Evolutionary conservation across 2,888 invertebrate species (phyloP), one percentile per base, ranked within the genome.

Genomic region (Epirrhoe tristata): DNA sequence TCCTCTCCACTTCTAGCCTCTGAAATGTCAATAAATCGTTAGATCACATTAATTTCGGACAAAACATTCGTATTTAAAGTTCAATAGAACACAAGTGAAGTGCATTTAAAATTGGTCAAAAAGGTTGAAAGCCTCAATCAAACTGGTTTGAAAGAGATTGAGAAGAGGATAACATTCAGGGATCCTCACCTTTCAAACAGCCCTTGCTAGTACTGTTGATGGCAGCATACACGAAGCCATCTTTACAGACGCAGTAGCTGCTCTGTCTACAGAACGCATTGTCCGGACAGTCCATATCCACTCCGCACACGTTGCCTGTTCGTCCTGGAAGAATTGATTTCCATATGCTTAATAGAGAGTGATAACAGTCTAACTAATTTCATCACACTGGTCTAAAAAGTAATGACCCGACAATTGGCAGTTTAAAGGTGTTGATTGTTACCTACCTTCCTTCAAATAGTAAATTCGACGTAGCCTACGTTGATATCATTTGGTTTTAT

Each of bases 221-320:
- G 0, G 91, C 89, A 0, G 90, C 90, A 65, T 91, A 93, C 7
- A 94, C 89, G 75, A 86, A 93, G 0, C 91, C 91, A 14, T 93
- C 91, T 63, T 94, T 93, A 75, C 94, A 94, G 16, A 91, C 92
- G 72, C 94, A 94, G 79, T 93, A 94, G 74, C 88, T 91, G 77
- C 77, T 81, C 58, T 81, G 81, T 0, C 87, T 79, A 58, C 94
- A 94, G 80, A 93, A 93, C 3, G 94, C 94, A 80, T 94, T 94
- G 83, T 94, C 94, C 0, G 94, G 94, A 56, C 94, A 94, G 52
- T 93, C 90, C 80, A 87, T 84, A 69, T 94, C 94, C 1, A 81
- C 83, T 10, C 77, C 73, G 73, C 94, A 94, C 0, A 90, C 82
- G 71, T 93, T 94, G 34, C 91, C 91, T 0, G 93, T 93, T 34